phyloP scores from a whole-genome alignment of 2,797 vertebrate species.

The Varecia variegata region DNA sequence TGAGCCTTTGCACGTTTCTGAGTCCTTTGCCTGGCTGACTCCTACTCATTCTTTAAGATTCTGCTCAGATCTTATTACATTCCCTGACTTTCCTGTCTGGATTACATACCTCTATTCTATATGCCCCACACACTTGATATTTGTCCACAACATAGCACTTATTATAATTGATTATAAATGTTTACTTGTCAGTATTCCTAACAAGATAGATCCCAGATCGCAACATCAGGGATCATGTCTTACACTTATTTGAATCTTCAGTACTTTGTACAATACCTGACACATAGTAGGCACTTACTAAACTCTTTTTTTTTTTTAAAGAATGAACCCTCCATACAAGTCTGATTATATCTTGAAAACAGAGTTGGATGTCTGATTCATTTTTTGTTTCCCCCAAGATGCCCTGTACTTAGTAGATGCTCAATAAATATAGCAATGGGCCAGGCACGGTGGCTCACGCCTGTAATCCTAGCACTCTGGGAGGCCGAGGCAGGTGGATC shows the following conservation, averaged over 20 bases:
- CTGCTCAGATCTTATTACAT: neutral
- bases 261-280: neutral
- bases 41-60: slow-evolving; percentile 18
- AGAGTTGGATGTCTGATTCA: neutral
- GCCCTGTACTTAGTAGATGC: neutral
- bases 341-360: neutral
- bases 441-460: no score
- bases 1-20: slow-evolving; percentile 30
- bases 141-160: neutral
- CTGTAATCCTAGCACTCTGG: no score
- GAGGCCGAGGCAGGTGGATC: no score
- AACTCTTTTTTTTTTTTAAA: neutral
- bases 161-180: slow-evolving; percentile 44
- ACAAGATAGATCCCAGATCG: neutral
- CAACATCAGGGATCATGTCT: neutral
- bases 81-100: neutral
- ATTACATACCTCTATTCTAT: neutral
- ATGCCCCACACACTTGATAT: neutral
- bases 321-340: neutral
- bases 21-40: slow-evolving; percentile 48
- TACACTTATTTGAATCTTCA: neutral
- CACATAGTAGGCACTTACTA: neutral
- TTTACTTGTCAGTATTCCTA: slow-evolving; percentile 33
- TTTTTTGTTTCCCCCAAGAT: neutral
- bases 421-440: slow-evolving; percentile 36